phyloP scores from a whole-genome alignment of 2,113 vertebrate genomes.

The Coreoperca whiteheadi region DNA sequence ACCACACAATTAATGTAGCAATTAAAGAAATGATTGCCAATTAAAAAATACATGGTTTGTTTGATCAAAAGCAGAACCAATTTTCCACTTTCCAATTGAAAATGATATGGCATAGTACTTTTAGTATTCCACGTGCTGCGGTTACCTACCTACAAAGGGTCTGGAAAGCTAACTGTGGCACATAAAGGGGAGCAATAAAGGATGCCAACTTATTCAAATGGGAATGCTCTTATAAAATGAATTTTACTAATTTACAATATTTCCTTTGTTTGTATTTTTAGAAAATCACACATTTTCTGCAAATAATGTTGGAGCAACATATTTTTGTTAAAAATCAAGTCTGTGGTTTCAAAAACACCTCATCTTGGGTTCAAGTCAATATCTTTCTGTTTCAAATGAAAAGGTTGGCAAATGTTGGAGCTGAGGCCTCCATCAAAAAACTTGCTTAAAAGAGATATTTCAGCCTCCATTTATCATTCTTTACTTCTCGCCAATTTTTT shows the following conservation, averaged over 20 bases:
- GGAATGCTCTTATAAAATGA: not conserved
- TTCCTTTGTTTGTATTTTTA: not conserved
- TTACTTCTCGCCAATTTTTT: not conserved
- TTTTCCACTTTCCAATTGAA: constrained; percentile 13
- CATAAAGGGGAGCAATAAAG: not conserved
- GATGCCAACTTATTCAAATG: not conserved
- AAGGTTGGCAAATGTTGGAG: not conserved
- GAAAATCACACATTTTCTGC: not conserved
- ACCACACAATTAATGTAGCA: not conserved
- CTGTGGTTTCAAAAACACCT: constrained; percentile 9
- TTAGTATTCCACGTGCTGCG: not conserved
- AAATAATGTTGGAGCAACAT: not conserved
- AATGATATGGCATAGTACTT: not conserved
- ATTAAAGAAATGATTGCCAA: not conserved
- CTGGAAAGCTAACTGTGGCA: not conserved
- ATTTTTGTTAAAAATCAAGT: not conserved
- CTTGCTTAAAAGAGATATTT: not conserved
- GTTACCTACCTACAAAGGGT: not conserved
- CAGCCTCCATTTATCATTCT: not conserved
- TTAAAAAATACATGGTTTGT: not conserved
- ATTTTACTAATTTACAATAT: not conserved
- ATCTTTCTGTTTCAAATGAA: not conserved
- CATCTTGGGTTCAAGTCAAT: not conserved
- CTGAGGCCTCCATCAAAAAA: not conserved
- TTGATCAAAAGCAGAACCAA: not conserved